phyloP scores from a whole-genome alignment of 2,797 vertebrate species.

The Taeniopygia guttata region DNA sequence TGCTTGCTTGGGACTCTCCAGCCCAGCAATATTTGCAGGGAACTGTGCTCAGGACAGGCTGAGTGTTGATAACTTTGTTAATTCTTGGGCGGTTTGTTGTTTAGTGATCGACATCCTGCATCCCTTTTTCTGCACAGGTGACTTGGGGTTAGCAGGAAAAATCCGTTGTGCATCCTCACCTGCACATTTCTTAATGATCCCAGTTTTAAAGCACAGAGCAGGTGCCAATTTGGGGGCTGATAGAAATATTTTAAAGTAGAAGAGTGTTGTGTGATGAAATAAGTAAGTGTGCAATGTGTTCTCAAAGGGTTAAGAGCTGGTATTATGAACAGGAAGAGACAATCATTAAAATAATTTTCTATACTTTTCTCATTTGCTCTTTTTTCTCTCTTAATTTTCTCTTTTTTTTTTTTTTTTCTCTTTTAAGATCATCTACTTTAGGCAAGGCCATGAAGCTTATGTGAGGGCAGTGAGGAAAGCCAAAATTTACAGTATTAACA shows the following conservation, averaged over 20 bases:
- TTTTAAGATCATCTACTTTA: slow-evolving; percentile 93
- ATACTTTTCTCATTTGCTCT: background rate
- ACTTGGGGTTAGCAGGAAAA: background rate
- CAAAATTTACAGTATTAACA: slow-evolving; percentile 92
- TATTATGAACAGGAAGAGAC: background rate
- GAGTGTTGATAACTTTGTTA: background rate
- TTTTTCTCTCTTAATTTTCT: slow-evolving; percentile 45
- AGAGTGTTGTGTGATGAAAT: background rate
- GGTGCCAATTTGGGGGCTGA: background rate
- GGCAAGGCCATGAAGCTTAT: slow-evolving; percentile 97
- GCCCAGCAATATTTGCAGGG: background rate
- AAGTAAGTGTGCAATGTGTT: background rate
- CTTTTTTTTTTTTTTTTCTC: background rate
- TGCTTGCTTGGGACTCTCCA: accelerated
- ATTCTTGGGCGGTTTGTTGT: background rate
- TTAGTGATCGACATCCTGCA: accelerated
- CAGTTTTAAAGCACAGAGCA: background rate
- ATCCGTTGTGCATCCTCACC: background rate
- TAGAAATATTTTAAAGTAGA: background rate
- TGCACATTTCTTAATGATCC: background rate
- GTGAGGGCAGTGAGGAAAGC: slow-evolving; percentile 91
- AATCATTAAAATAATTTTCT: background rate
- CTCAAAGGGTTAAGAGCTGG: background rate
- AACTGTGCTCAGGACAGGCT: background rate
- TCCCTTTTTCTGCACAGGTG: background rate